Base-by-base conservation (phyloP, 2,113 vertebrate species). In the Sceloporus tristichus region DNA sequence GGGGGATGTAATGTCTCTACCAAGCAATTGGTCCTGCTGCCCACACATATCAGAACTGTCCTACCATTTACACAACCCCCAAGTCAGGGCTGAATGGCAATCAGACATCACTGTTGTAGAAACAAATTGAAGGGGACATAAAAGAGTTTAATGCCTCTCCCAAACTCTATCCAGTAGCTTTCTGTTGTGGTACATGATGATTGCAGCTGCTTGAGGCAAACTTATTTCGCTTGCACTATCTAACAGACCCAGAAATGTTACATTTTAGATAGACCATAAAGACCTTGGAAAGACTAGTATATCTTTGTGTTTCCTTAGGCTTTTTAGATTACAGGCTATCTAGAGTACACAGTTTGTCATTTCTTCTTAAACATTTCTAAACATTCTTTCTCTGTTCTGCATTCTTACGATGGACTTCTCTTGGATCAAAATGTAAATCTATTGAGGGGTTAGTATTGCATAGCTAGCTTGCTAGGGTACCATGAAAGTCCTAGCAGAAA, bases 71-170 rank as follows among this genome's bases (percentile, higher is more conserved):
- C 68, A 86, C 76, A 90, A 82, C 87, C 21, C 56, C 65, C 62
- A 87, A 62, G 81, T 92, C 3, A 34, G 89, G 23, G 13, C 75
- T 92, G 19, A 91, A 42, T 85, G 91, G 68, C 73, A 79, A 91
- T 86, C 65, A 84, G 88, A 53, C 85, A 94, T 92, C 90, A 89
- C 86, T 93, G 85, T 92, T 94, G 78, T 92, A 92, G 91, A 89
- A 71, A 89, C 79, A 91, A 91, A 94, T 89, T 94, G 91, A 95
- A 94, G 95, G 91, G 11, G 62, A 65, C 76, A 93, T 94, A 91
- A 93, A 94, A 89, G 88, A 94, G 75, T 87, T 89, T 89, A 95
- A 92, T 0, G 54, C 91, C 90, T 96, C 25, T 93, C 74, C 88
- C 88, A 83, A 88, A 92, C 80, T 83, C 80, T 56, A n/a, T 29